A percentile compares a stretch with the other conserved stretches of the same genome.
These are phyloP conservation scores for Varecia variegata DNA, from an alignment of 2,797 vertebrate genomes.

Conservation along the genomic window DNA sequence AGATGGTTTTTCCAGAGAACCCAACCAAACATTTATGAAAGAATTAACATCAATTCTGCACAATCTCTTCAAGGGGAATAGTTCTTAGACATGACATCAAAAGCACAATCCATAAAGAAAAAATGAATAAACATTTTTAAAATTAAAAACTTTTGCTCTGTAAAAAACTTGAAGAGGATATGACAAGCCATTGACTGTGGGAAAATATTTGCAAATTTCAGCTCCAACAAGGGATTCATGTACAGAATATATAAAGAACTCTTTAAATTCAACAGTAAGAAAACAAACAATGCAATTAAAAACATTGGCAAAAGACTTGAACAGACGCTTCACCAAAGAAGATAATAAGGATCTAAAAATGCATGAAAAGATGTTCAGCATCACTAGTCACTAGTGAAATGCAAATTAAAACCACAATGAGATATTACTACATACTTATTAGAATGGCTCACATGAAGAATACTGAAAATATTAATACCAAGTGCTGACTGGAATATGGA, in stretches of 20 bases:
- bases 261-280: background rate
- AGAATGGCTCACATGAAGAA: background rate
- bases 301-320: slow-evolving; percentile 13
- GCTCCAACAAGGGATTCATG: background rate
- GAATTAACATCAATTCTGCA: background rate
- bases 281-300: background rate
- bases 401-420: background rate
- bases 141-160: background rate
- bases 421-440: background rate
- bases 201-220: slow-evolving; percentile 28
- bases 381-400: background rate
- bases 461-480: background rate
- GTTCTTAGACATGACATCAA: background rate
- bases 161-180: background rate
- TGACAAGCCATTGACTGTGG: background rate
- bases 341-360: background rate
- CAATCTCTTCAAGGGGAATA: background rate
- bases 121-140: background rate
- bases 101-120: background rate
- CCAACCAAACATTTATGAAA: background rate
- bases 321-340: background rate
- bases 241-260: background rate
- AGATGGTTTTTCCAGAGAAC: background rate
- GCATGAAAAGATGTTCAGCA: background rate
- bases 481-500: background rate